These are phyloP conservation scores for Myotis lucifugus DNA, from an alignment of 2,113 vertebrate species.

Conservation along the genomic window DNA sequence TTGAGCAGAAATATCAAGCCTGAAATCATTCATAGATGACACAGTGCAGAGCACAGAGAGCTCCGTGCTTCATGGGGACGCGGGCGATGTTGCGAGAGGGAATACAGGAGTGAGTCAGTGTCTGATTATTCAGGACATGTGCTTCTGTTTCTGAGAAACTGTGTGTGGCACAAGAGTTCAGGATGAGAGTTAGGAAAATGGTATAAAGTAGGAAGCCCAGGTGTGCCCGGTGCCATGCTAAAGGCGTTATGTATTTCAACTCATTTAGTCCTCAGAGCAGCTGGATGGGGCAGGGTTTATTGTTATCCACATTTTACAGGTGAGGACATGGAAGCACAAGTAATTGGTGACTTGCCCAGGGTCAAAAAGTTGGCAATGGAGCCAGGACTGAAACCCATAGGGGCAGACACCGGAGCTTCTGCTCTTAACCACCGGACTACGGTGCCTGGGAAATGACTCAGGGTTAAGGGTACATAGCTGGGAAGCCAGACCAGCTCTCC, in stretches of 20 bases:
- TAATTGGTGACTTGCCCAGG: neutral
- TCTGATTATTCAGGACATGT: neutral
- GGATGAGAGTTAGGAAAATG: neutral
- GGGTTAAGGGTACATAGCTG: neutral
- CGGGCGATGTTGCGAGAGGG: neutral
- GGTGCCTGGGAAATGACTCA: neutral
- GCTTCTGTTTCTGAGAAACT: neutral
- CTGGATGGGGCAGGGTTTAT: neutral
- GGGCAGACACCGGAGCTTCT: accelerated
- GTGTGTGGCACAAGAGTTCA: neutral
- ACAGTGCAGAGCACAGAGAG: neutral
- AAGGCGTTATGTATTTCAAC: neutral
- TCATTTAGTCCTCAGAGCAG: neutral
- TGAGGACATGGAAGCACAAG: neutral
- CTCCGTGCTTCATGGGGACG: neutral
- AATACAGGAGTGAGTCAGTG: too few relatives aligned
- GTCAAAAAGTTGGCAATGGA: neutral
- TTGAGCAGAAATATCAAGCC: constrained; percentile 9
- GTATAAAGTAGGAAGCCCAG: neutral
- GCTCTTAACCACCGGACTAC: neutral
- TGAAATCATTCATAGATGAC: neutral
- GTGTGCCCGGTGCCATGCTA: neutral
- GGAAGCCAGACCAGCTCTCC: neutral
- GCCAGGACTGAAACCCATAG: neutral
- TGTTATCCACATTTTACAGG: neutral